These are phyloP conservation scores for Orius laevigatus DNA, from an alignment of 1,140 invertebrate species.

Conservation along the genomic window DNA sequence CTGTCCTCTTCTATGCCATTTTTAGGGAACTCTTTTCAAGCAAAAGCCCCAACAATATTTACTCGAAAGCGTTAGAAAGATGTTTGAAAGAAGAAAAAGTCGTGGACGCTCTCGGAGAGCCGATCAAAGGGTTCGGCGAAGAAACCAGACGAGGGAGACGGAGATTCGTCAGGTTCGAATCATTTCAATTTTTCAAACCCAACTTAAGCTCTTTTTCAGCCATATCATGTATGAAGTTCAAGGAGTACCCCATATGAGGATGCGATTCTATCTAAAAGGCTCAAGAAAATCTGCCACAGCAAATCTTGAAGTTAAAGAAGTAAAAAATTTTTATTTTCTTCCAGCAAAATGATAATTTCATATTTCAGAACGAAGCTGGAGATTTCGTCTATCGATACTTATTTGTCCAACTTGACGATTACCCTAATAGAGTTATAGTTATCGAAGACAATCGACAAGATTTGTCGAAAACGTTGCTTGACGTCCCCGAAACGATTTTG, in stretches of 20 bases:
- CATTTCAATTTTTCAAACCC: constrained; percentile 24
- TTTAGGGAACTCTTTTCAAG: constrained; percentile 74
- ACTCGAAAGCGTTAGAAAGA: constrained; percentile 55
- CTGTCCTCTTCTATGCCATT: constrained; percentile 62
- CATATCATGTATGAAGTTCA: constrained; percentile 55
- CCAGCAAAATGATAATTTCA: constrained; percentile 11
- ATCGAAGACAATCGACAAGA: constrained; percentile 50
- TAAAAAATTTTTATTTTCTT: constrained; percentile 26
- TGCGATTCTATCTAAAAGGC: constrained; percentile 82
- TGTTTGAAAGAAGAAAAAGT: constrained; percentile 53
- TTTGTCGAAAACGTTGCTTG: constrained; percentile 10
- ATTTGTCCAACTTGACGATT: constrained; percentile 65
- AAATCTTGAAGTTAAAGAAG: constrained; percentile 70
- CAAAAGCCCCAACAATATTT: constrained; percentile 70
- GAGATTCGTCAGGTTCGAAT: constrained; percentile 37
- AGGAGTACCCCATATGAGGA: constrained; percentile 60
- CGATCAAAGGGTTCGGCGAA: constrained; percentile 79
- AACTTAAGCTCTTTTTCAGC: constrained; percentile 34
- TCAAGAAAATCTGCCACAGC: constrained; percentile 60
- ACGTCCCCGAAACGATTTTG: neutral
- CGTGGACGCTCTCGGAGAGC: constrained; percentile 57
- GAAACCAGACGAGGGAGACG: constrained; percentile 59
- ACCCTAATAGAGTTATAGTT: constrained; percentile 49
- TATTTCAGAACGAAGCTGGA: constrained; percentile 52
- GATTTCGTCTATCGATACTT: constrained; percentile 68